Base-by-base conservation (phyloP, 2,888 invertebrate genomes). In the Linnaemya vulpina region DNA sequence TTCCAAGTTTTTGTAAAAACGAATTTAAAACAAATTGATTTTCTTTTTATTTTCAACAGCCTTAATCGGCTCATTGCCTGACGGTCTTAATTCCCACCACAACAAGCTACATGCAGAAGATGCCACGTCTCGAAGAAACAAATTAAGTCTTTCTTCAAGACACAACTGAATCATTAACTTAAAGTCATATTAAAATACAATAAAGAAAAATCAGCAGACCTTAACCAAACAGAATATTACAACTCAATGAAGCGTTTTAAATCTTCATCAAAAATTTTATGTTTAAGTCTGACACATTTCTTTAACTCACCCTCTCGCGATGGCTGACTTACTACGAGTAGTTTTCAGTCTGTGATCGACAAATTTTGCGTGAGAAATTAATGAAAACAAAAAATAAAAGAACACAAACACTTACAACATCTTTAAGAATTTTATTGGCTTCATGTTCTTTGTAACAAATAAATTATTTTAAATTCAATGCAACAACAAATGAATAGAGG, bases 281-380 rank as follows among this genome's bases (percentile, higher is more conserved):
- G 38, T 71, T 38, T 15, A 49, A 62, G 35, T 22, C 58, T 62
- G 62, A 22, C 53, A 71, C 20, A 63, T 49, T 35, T 55, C 35
- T 20, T 15, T 46, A 11, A 49, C 25, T 49, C 38, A 58, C 49
- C 38, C 49, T 63, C 53, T 63, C 53, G n/a, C 60, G n/a, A 30
- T 35, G 62, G 22, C 62, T 68, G 40, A 17, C 55, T 55, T 40
- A 49, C 63, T 60, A 38, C n/a, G 38, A 9, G 13, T 4, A 49
- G 9, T 38, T 38, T 38, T 38, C n/a, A 17, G 78, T 51, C 78
- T 63, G 38, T 60, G 30, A 55, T 74, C 53, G 60, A 74, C 68
- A 71, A 82, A 78, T 82, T 79, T 85, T 85, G 85, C 85, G 85
- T 85, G 85, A 85, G 85, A 85, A 84, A 67, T 77, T 77, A 60